Base-by-base conservation (phyloP, 2,888 invertebrate species). In the Melanostoma mellinum region DNA sequence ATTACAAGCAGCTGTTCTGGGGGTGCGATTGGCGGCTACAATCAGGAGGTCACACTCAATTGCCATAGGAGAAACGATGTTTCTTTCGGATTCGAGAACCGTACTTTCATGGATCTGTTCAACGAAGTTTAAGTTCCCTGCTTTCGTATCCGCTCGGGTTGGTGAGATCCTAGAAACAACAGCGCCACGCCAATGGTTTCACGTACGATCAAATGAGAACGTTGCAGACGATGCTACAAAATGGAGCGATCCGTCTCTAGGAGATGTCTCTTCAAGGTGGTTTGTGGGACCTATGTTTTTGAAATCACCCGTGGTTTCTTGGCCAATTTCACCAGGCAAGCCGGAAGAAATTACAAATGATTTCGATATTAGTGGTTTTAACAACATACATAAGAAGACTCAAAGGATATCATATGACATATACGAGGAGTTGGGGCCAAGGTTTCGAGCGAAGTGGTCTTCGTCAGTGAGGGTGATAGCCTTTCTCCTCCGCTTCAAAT, bases 151-250 rank as follows among this genome's bases (percentile, higher is more conserved):
- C 5, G 32, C 42, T 8, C 42, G 58, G 9, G 10, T 61, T 0
- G 61, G 61, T 3, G 72, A 72, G 46, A 63, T 72, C 10, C 10
- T 72, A 0, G 65, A 74, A 5, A 50, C 67, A 32, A 58, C 67
- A 3, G 10, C 8, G 3, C 5, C 30, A 3, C 67, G 52, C 6
- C 42, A 65, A n/a, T 74, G 74, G 65, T 50, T 35, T 44, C 58
- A 65, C 36, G 30, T 74, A 9, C 4, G 56, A 33, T 33, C 73
- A 10, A 42, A 9, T 9, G 48, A 65, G 2, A 67, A 74, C n/a
- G 58, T 67, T 4, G 58, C 53, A 9, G 60, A 67, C 38, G 60
- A 75, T 33, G 67, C 36, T 6, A 65, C 48, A 9, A 56, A n/a
- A n/a, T n/a, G n/a, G n/a, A n/a, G n/a, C n/a, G n/a, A n/a, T n/a